A percentile compares a stretch with the other conserved stretches of the same genome.
phyloP scores from a whole-genome alignment of 2,113 vertebrate species.

The Tenrec ecaudatus region DNA sequence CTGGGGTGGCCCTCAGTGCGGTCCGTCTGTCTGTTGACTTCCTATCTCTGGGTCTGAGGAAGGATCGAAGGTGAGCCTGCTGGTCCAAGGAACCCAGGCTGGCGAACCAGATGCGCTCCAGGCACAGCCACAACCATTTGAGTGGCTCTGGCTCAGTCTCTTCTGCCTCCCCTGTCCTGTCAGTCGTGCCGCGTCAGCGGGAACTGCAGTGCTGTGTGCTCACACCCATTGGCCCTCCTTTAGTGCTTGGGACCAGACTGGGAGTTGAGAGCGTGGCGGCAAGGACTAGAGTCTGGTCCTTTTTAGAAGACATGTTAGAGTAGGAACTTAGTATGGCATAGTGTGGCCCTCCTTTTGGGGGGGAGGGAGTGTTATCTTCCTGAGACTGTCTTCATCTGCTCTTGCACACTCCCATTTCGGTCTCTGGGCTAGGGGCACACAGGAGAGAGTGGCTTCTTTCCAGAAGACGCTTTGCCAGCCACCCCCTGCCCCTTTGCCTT shows the following conservation, averaged over 20 bases:
- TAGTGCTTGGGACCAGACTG: neutral
- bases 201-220: no score
- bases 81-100: neutral
- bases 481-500: neutral
- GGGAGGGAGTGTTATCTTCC: neutral
- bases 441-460: constrained; percentile 4
- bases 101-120: no score
- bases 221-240: neutral
- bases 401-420: no score
- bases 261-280: neutral
- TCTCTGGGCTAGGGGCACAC: neutral
- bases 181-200: neutral
- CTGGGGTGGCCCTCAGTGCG: no score
- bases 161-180: neutral
- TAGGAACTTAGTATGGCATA: neutral
- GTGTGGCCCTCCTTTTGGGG: neutral
- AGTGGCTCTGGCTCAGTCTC: constrained; percentile 26
- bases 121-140: neutral
- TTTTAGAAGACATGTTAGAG: neutral
- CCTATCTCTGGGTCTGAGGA: no score
- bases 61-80: neutral
- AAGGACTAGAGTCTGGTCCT: neutral
- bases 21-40: no score
- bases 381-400: neutral
- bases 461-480: neutral